Base-by-base conservation (phyloP, 2,113 vertebrate species). In the Garra rufa region DNA sequence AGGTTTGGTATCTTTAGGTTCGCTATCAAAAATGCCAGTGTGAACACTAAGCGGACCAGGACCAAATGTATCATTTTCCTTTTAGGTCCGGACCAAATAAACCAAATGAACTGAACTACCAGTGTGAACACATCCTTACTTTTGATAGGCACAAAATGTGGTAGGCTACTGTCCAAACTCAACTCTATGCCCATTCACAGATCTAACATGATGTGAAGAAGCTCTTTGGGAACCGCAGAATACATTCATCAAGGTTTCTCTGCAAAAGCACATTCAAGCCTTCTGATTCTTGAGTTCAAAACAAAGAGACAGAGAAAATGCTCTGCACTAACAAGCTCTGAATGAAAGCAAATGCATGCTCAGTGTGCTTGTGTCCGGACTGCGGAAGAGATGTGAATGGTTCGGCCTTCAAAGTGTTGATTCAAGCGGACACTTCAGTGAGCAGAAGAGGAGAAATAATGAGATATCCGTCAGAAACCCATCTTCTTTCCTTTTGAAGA, bases 401-500 rank as follows among this genome's bases (percentile, higher is more conserved):
- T 6, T n/a, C 5, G 19, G 59, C 78, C 78, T 80, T 85, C 70
- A 76, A 83, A 74, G 74, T 78, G 75, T 76, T 75, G 48, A 83
- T 26, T 38, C 70, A 57, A 69, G 34, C 34, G 13, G 30, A 63
- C 69, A 44, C 24, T 69, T 17, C 10, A 65, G 15, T 6, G 44
- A 73, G 44, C 50, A 70, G 67, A 76, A 10, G 81, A 74, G 75
- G 24, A 14, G 67, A 75, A 65, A 87, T 79, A 65, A 87, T 80
- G 65, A 70, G 52, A 65, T 30, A 55, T 76, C 34, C 30, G 34
- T 63, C 65, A 69, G 65, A 41, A 69, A 69, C 65, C 46, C 21
- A 15, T 67, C 76, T 63, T 65, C 52, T 9, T 21, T 14, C 34
- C 6, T 67, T 81, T 57, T 57, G 78, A 71, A 76, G 44, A 76